Conservation (phyloP, 2,888 invertebrate genomes). For the Drosophila merina region DNA sequence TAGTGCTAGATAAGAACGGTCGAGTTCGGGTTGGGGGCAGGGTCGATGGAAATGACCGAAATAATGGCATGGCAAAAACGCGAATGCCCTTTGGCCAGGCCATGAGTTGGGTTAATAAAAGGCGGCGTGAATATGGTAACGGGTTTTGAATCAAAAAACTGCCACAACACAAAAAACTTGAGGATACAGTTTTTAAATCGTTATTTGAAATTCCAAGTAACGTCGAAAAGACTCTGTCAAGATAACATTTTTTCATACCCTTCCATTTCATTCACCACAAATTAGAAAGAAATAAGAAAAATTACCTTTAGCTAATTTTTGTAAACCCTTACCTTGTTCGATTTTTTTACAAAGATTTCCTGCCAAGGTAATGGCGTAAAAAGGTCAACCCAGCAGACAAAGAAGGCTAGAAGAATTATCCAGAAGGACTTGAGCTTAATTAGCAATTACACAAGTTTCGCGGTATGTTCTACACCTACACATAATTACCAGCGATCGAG, state of each 20-base stretch:
- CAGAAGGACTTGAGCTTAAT: conserved; percentile 63
- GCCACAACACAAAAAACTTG: no score
- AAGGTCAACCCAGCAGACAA: conserved; percentile 14
- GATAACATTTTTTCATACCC: conserved; percentile 29
- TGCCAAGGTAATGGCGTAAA: conserved; percentile 32
- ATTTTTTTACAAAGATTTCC: conserved; percentile 62
- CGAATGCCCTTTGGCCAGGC: conserved; percentile 36
- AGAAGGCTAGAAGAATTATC: conserved; percentile 30
- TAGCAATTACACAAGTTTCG: conserved; percentile 76
- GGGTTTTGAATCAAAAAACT: neutral
- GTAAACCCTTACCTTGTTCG: conserved; percentile 69
- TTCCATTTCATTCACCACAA: conserved; percentile 25
- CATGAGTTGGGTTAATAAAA: conserved; percentile 12
- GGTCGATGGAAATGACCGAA: conserved; percentile 36
- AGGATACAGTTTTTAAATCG: no score
- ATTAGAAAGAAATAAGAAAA: conserved; percentile 55
- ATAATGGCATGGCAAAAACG: conserved; percentile 34
- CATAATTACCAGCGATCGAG: conserved; percentile 20
- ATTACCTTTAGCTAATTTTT: conserved; percentile 74
- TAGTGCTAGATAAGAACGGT: conserved; percentile 63
- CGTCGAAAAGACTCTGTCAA: neutral
- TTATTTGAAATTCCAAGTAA: no score
- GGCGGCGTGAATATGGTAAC: neutral
- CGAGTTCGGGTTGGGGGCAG: conserved; percentile 1
- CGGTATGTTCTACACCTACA: conserved; percentile 57